Conservation (phyloP, 2,888 invertebrate genomes). For the Oxyteleia sp. region DNA sequence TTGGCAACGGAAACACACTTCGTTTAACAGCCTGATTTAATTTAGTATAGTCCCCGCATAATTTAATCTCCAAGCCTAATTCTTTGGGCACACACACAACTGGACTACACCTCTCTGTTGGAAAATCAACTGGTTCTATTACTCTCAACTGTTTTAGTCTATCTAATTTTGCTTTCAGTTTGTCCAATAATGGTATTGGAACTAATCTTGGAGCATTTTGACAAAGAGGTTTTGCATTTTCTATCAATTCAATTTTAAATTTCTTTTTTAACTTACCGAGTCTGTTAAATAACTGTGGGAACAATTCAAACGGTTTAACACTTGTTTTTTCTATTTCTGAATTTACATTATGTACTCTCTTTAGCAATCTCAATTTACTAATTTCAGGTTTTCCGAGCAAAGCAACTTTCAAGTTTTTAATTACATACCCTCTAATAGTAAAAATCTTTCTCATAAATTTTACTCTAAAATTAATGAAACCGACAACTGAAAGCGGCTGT, state of each 20-base stretch:
- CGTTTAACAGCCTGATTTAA: conserved; percentile 75
- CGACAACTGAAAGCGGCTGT: too few relatives aligned
- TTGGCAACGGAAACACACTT: conserved; percentile 74
- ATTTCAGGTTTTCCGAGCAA: conserved; percentile 70
- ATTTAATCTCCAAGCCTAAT: conserved; percentile 62
- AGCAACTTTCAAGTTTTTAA: conserved; percentile 53
- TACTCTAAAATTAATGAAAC: too few relatives aligned
- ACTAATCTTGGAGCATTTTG: conserved; percentile 68
- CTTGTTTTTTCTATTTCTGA: neutral
- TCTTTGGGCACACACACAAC: conserved; percentile 81
- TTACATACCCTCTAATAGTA: too few relatives aligned
- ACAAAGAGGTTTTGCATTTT: neutral
- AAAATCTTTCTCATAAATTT: too few relatives aligned
- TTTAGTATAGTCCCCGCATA: conserved; percentile 79
- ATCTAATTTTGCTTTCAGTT: conserved; percentile 80
- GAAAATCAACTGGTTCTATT: conserved; percentile 78
- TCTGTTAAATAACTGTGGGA: conserved; percentile 63
- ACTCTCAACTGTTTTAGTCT: conserved; percentile 75
- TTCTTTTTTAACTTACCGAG: conserved; percentile 73
- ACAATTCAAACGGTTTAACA: neutral
- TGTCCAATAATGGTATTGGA: conserved; percentile 78
- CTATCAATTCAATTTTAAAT: conserved; percentile 48
- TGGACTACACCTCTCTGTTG: conserved; percentile 82
- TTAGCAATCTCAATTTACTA: conserved; percentile 26
- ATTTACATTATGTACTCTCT: conserved; percentile 14